phyloP scores from a whole-genome alignment of 2,888 invertebrate genomes.

The Agonopterix alstromeriana region DNA sequence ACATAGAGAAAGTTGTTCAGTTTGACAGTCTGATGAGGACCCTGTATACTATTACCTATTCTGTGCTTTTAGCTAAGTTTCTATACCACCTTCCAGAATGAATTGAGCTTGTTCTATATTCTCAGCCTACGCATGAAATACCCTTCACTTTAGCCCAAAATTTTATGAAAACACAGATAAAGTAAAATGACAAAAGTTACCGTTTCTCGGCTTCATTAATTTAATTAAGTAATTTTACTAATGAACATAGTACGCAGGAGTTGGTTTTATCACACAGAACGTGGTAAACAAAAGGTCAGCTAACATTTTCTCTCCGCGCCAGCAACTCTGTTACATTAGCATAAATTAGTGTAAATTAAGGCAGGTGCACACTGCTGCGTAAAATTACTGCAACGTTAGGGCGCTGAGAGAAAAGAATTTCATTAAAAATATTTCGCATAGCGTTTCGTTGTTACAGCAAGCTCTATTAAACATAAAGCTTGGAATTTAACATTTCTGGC shows the following conservation, averaged over 20 bases:
- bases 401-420: slow-evolving; percentile 29
- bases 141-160: no score
- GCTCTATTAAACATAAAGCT: slow-evolving; percentile 32
- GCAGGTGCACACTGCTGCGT: slow-evolving; percentile 22
- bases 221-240: slow-evolving; percentile 11
- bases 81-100: no score
- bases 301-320: slow-evolving; percentile 1
- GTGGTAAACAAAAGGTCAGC: slow-evolving; percentile 8
- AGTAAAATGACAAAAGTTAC: neutral
- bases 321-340: slow-evolving; percentile 21
- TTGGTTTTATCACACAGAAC: slow-evolving; percentile 1
- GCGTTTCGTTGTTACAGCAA: slow-evolving; percentile 11
- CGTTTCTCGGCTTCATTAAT: neutral
- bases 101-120: no score
- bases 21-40: no score
- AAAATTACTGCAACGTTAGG: slow-evolving; percentile 24
- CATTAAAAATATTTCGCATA: slow-evolving; percentile 39
- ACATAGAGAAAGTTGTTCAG: no score
- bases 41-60: no score
- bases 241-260: slow-evolving; percentile 6
- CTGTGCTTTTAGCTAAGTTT: no score
- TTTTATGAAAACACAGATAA: neutral
- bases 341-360: slow-evolving; percentile 37
- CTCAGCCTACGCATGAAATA: no score
- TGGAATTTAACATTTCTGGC: slow-evolving; percentile 28